Percentiles rank a stretch among this genome's conserved stretches.
phyloP scores from a whole-genome alignment of 1,140 invertebrate genomes.

The Acromyrmex heyeri region DNA sequence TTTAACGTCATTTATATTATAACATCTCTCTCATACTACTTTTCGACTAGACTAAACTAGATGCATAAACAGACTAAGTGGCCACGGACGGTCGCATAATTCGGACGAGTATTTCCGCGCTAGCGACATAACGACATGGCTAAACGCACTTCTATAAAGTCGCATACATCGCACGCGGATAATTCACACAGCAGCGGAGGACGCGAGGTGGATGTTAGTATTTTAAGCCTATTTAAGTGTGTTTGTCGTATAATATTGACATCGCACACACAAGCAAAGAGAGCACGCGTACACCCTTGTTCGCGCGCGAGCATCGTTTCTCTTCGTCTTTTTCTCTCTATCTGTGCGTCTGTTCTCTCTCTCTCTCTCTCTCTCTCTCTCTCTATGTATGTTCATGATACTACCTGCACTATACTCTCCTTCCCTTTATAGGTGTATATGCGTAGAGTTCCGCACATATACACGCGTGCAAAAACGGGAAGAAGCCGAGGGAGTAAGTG shows the following conservation, averaged over 20 bases:
- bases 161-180: conserved; percentile 77
- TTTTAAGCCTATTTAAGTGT: conserved; percentile 87
- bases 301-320: conserved; percentile 54
- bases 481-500: conserved; percentile 74
- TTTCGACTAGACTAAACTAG: neutral
- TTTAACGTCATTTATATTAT: no score
- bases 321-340: conserved; percentile 13
- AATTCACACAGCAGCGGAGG: conserved; percentile 81
- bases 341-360: neutral
- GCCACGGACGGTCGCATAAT: conserved; percentile 17
- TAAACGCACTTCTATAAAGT: conserved; percentile 84
- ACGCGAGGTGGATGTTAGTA: conserved; percentile 84
- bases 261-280: conserved; percentile 84
- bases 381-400: conserved; percentile 12
- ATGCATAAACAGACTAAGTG: neutral
- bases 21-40: no score
- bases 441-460: conserved; percentile 20
- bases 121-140: conserved; percentile 74
- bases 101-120: conserved; percentile 43
- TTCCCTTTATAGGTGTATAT: conserved; percentile 47
- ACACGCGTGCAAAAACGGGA: conserved; percentile 67
- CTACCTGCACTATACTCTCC: conserved; percentile 15
- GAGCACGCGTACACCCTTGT: conserved; percentile 77
- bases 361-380: neutral
- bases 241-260: conserved; percentile 87